Evolutionary conservation across 2,888 invertebrate species (phyloP), one percentile per base, ranked within the genome.

Genomic region (Drosophila yooni): DNA sequence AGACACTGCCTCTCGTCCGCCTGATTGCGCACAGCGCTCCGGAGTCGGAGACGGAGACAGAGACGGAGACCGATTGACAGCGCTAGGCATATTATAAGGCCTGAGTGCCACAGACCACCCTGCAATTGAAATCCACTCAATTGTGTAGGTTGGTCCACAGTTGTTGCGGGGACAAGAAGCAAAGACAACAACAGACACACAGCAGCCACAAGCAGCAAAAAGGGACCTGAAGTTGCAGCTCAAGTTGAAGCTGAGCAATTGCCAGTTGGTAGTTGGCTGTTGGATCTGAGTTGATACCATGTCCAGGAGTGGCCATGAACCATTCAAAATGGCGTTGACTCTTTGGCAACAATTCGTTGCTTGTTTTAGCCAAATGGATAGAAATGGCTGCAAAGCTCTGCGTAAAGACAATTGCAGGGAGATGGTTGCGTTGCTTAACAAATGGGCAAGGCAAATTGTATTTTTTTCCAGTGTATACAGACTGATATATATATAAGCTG

Each of bases 41-140:
- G n/a, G 27, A 18, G 18, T 25, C 25, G 25, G 33, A 58, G 58
- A 51, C 36, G 31, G 25, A 40, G 63, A 48, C 34, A n/a, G 56
- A 34, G 50, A 18, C 46, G 70, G 46, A 52, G 54, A 64, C 62
- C 66, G 85, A 87, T 87, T 86, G 89, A 86, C 89, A 89, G 88
- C 80, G 74, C 88, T 83, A 74, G 83, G 86, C 88, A 82, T 83
- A 85, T 88, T 85, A 83, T 83, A 83, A 70, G 70, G 73, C 76
- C 79, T 86, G 81, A 87, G 84, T 88, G 68, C 74, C 72, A 58
- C 38, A 67, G 86, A 87, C 89, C 86, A 87, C 86, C 86, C 88
- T 87, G 86, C 88, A 86, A 86, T 86, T 83, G 83, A 79, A 88
- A 86, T 82, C 76, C 76, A 78, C 88, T 84, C 88, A 84, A 89